Conservation (phyloP, 2,888 invertebrate genomes). For the Folsomia manolachei region DNA sequence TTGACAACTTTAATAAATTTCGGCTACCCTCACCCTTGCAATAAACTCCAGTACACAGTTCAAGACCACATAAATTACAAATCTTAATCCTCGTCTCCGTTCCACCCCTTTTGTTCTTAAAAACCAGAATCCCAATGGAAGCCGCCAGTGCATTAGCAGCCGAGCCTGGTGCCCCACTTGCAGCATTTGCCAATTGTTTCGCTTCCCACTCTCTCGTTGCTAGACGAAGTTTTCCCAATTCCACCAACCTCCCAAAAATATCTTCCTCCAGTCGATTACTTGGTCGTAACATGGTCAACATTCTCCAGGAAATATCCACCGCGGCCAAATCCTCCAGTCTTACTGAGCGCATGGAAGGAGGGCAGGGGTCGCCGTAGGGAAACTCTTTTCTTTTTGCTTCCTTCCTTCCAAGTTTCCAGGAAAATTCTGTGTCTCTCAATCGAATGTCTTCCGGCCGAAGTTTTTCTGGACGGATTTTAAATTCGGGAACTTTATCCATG, state of each 20-base stretch:
- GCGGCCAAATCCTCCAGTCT: constrained; percentile 74
- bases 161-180: constrained; percentile 34
- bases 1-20: too few relatives aligned
- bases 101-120: constrained; percentile 44
- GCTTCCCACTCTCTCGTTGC: constrained; percentile 42
- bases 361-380: constrained; percentile 71
- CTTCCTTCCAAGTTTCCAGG: constrained; percentile 69
- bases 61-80: constrained; percentile 79
- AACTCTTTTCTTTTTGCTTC: constrained; percentile 65
- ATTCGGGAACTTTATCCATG: constrained; percentile 83
- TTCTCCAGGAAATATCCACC: constrained; percentile 87
- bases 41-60: constrained; percentile 68
- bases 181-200: constrained; percentile 28
- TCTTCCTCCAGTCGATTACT: constrained; percentile 81
- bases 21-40: constrained; percentile 57
- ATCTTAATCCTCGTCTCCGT: constrained; percentile 44
- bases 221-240: constrained; percentile 41
- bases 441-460: constrained; percentile 74
- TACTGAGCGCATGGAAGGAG: constrained; percentile 73
- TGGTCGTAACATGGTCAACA: constrained; percentile 83
- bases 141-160: constrained; percentile 31
- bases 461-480: constrained; percentile 83
- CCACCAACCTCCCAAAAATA: constrained; percentile 69
- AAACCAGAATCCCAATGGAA: constrained; percentile 40
- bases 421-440: constrained; percentile 63